Evolutionary conservation across 2,797 vertebrate species (phyloP), one percentile per base, ranked within the genome.

Genomic region (Aplochiton taeniatus): DNA sequence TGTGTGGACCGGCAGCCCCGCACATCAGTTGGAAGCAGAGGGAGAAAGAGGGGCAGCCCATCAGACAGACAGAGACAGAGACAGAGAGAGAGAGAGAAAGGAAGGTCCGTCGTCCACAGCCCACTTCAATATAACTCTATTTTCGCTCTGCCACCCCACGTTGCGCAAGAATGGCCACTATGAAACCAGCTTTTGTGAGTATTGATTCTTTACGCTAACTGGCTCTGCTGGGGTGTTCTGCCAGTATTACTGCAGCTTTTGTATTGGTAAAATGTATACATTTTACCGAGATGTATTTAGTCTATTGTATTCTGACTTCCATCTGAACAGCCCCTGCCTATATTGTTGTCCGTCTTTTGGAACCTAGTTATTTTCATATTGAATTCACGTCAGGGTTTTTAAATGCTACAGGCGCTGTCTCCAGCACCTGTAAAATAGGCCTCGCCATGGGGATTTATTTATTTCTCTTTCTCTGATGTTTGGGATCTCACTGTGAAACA

Each of bases 131-230:
- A 45, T 51, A 63, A 65, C 73, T 74, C 75, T 57, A 46, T 69
- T 77, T 73, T 74, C 19, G 31, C 70, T 70, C 70, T 11, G 5
- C 46, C 64, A 41, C 74, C 65, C 53, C 63, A 42, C 79, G 58
- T 68, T 84, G 78, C 80, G 6, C 31, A 31, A 6, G 73, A 68
- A 73, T 87, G 82, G 83, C 84, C 75, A 72, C 81, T 64, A 84
- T 90, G 84, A 92, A 91, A 82, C 88, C 90, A 54, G 87, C 89
- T 64, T 91, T 93, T 87, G 91, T 93, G 86, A 93, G 91, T 93
- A 91, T 84, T 71, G 81, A 89, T 87, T 83, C 67, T 55, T 58
- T 79, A 77, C 50, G 41, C 17, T 66, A 67, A 69, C 64, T 79
- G 64, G 68, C 72, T 68, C 75, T 31, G 64, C 62, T 77, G 73